Base-by-base conservation (phyloP, 1,140 invertebrate species). In the Zaprionus capensis region DNA sequence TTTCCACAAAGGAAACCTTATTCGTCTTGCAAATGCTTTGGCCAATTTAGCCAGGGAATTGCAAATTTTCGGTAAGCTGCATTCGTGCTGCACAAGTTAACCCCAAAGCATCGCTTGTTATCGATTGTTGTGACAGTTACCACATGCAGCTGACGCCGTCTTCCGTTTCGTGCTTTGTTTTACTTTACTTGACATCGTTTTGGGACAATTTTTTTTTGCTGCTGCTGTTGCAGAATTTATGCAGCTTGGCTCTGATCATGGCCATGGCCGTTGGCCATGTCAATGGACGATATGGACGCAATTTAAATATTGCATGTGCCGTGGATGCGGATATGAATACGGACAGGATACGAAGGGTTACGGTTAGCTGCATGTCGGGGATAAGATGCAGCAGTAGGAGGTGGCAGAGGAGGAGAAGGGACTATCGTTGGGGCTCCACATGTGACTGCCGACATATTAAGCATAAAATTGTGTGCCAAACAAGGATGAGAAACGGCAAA, bases 291-390 rank as follows among this genome's bases (percentile, higher is more conserved):
- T 63, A 53, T 24, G 46, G 12, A 51, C 20, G 74, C 81, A 81
- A 87, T 87, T 87, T 88, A 83, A 87, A 87, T 87, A 87, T 87
- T 88, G 81, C 83, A 87, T 87, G 83, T 78, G 68, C 71, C 71
- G 41, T 62, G 68, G 66, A 65, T 56, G 59, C n/a, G 49, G 38
- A 62, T 58, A 65, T 31, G 72, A 31, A 73, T 38, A 65, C 12
- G 62, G 20, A 17, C 57, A 49, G 56, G 56, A 36, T 38, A 38
- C 36, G 24, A 49, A 59, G 75, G 62, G 75, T 36, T 75, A 80
- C 75, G 71, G 66, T 53, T 49, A 41, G 62, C 31, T 69, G 11
- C 28, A 63, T 59, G 31, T 66, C 17, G 38, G 38, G 41, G 5
- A 44, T 46, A 11, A 62, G 58, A 26, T 44, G 31, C 31, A 61